phyloP scores from a whole-genome alignment of 1,140 invertebrate species.

The Hetaerina americana region DNA sequence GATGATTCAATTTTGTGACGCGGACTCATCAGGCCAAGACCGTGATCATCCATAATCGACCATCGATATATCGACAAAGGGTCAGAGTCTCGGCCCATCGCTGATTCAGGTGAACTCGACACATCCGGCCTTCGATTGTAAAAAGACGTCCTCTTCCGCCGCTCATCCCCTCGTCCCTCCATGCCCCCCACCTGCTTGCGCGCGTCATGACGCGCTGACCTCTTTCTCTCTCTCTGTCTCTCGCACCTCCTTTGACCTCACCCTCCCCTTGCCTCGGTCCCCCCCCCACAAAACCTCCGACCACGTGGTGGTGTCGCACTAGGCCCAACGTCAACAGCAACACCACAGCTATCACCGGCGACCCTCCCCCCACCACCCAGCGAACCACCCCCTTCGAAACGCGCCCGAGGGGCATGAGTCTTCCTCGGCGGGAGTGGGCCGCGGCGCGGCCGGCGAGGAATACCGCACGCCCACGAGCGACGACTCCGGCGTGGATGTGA shows the following conservation, averaged over 20 bases:
- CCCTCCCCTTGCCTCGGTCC: background rate
- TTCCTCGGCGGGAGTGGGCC: conserved; percentile 5
- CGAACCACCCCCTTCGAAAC: background rate
- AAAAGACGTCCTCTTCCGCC: too few species aligned
- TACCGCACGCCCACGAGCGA: conserved; percentile 60
- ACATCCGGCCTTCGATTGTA: too few species aligned
- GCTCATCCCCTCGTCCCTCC: background rate
- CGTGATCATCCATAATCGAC: too few species aligned
- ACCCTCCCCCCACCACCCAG: conserved; percentile 1
- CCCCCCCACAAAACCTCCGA: too few species aligned
- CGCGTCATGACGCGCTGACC: background rate
- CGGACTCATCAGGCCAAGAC: too few species aligned
- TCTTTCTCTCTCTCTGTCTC: background rate
- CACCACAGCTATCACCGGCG: background rate
- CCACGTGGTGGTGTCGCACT: background rate
- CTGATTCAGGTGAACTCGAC: too few species aligned
- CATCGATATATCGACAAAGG: too few species aligned
- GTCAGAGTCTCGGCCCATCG: too few species aligned
- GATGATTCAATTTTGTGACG: too few species aligned
- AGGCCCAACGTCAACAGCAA: background rate
- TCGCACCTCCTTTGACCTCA: background rate
- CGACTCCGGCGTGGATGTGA: conserved; percentile 67
- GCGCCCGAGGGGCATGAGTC: background rate
- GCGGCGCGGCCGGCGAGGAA: conserved; percentile 28
- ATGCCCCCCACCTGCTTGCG: background rate